A percentile compares a stretch with the other conserved stretches of the same genome.
phyloP scores from a whole-genome alignment of 2,113 vertebrate genomes.

The Cynoglossus semilaevis region DNA sequence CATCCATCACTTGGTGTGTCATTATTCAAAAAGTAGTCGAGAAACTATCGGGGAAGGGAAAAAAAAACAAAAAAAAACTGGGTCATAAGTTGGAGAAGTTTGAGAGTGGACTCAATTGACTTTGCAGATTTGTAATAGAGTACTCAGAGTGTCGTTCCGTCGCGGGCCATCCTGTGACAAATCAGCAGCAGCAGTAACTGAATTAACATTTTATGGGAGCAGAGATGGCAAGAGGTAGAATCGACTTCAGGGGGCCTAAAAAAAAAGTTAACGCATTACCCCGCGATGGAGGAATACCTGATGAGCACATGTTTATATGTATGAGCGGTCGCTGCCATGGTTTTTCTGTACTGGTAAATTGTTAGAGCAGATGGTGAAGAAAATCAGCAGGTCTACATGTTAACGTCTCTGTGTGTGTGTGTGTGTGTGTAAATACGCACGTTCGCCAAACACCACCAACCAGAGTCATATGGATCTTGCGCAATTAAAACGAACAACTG shows the following conservation, averaged over 20 bases:
- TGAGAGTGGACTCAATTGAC: slow-evolving; percentile 43
- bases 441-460: not conserved
- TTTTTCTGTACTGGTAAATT: slow-evolving; percentile 65
- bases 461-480: not conserved
- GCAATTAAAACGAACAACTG: too few relatives aligned
- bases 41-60: slow-evolving; percentile 51
- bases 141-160: slow-evolving; percentile 49
- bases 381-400: slow-evolving; percentile 52
- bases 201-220: slow-evolving; percentile 54
- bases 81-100: slow-evolving; percentile 62
- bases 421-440: slow-evolving; percentile 16
- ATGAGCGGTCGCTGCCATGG: slow-evolving; percentile 47
- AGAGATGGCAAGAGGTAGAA: slow-evolving; percentile 44
- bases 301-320: slow-evolving; percentile 70
- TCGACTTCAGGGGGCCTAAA: slow-evolving; percentile 54
- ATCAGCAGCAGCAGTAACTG: slow-evolving; percentile 51
- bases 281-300: slow-evolving; percentile 62
- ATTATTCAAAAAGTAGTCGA: slow-evolving; percentile 59
- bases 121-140: slow-evolving; percentile 19
- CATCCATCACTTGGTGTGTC: slow-evolving; percentile 65
- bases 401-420: slow-evolving; percentile 23
- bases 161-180: slow-evolving; percentile 42
- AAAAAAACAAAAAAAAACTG: slow-evolving; percentile 52
- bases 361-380: slow-evolving; percentile 68
- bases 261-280: slow-evolving; percentile 58